Evolutionary conservation across 53 echinoderm and acorn worm species (phyloP).

Genomic region (Zoroaster sp.): DNA sequence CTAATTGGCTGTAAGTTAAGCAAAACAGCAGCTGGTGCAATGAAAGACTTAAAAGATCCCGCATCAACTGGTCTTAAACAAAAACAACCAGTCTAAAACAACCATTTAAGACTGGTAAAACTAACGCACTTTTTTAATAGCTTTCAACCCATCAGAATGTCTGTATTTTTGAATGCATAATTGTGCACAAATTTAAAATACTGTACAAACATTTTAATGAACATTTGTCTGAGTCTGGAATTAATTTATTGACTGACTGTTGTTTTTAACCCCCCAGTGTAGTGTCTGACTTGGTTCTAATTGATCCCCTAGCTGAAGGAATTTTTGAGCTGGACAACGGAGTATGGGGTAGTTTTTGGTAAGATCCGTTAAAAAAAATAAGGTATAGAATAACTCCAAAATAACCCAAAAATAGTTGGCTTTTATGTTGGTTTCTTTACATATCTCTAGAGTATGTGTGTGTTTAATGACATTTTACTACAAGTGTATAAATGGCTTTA

Average conservation of each 20-base stretch:
- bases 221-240: background rate
- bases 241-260: background rate
- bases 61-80: background rate
- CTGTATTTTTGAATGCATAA: too few relatives aligned
- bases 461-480: too few relatives aligned
- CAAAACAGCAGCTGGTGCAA: background rate
- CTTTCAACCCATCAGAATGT: too few relatives aligned
- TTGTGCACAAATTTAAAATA: background rate
- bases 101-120: too few relatives aligned
- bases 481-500: too few relatives aligned
- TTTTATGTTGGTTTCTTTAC: too few relatives aligned
- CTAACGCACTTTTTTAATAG: too few relatives aligned
- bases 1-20: too few relatives aligned
- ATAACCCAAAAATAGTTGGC: too few relatives aligned
- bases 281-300: slow-evolving; percentile 85
- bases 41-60: background rate
- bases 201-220: background rate
- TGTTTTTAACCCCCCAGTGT: slow-evolving; percentile 47
- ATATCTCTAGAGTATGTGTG: too few relatives aligned
- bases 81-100: too few relatives aligned
- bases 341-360: slow-evolving; percentile 88
- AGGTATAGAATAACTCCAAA: too few relatives aligned
- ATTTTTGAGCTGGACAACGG: slow-evolving; percentile 87
- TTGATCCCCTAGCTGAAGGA: slow-evolving; percentile 89
- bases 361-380: slow-evolving; percentile 16